Evolutionary conservation across 2,113 vertebrate species (phyloP), one percentile per base, ranked within the genome.

Genomic region (Montifringilla adamsi): DNA sequence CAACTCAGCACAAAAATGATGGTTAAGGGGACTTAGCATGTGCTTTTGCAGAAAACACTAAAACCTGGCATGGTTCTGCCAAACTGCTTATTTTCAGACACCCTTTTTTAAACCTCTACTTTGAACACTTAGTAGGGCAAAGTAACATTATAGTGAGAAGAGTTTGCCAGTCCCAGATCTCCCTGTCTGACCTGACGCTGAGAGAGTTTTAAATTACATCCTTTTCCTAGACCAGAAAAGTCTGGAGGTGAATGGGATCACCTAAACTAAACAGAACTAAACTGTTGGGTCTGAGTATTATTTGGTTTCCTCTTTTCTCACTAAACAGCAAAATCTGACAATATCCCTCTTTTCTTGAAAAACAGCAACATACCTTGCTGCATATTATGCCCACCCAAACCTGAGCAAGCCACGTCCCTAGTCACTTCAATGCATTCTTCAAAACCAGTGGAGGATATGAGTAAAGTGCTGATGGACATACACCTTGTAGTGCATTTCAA

Each of bases 351-450:
- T 47, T 55, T 6, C 50, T 55, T 35, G 21, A 23, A 62, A 50
- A 58, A 79, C 6, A 64, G 14, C n/a, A 69, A 10, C 26, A 33
- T 15, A 13, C 15, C 30, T 52, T 10, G 3, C 20, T 37, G 10
- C 41, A 15, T 53, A 3, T 7, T 28, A 28, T 89, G 28, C 26
- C 52, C 18, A 19, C 1, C 4, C 3, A 64, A 53, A 70, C n/a
- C 24, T 41, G 13, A 43, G 39, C 2, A 1, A 62, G 3, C 55
- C 74, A 12, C 5, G 35, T 35, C 13, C 2, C 7, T n/a, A 3
- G 4, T 59, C 28, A 27, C 6, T 44, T 31, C 31, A 44, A 22
- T 10, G 13, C 7, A 14, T 62, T 59, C 39, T 68, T 83, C 35
- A 46, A 49, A 93, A 78, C 15, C 28, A 37, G 13, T 4, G 31